Evolutionary conservation across 92 coral and sea anemone genomes (phyloP).

Genomic region (Actinostola sp.): DNA sequence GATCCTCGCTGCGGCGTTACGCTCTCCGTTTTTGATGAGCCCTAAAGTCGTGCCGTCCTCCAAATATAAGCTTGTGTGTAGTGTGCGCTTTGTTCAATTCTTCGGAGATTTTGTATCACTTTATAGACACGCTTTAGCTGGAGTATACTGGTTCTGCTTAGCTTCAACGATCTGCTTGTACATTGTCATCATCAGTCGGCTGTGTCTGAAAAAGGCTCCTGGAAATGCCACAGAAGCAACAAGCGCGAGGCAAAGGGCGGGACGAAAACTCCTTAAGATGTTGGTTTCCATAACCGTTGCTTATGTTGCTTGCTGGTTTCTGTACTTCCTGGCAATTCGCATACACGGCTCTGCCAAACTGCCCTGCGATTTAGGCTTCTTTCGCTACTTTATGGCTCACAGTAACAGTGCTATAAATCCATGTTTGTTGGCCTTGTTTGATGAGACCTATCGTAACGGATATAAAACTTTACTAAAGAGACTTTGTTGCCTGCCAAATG

Average conservation of each 20-base stretch:
- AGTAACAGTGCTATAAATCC: conserved; percentile 61
- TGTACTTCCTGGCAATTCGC: conserved; percentile 41
- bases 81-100: not conserved
- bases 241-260: conserved; percentile 29
- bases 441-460: conserved; percentile 38
- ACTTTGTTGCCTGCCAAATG: no score
- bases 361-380: conserved; percentile 28
- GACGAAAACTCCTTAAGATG: conserved; percentile 38
- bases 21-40: conserved; percentile 41
- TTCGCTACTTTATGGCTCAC: conserved; percentile 44
- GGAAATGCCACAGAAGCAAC: conserved; percentile 11
- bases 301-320: conserved; percentile 46
- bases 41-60: not conserved
- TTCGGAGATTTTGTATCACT: not conserved
- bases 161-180: conserved; percentile 20
- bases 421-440: conserved; percentile 31
- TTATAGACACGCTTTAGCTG: not conserved
- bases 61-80: not conserved
- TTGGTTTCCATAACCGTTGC: conserved; percentile 40
- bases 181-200: conserved; percentile 9
- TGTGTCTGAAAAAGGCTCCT: conserved; percentile 23
- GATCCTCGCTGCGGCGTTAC: conserved; percentile 29
- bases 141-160: not conserved
- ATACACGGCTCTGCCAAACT: conserved; percentile 7
- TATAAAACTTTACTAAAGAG: no score